phyloP scores from a whole-genome alignment of 2,888 invertebrate species.

The Netelia inedita region DNA sequence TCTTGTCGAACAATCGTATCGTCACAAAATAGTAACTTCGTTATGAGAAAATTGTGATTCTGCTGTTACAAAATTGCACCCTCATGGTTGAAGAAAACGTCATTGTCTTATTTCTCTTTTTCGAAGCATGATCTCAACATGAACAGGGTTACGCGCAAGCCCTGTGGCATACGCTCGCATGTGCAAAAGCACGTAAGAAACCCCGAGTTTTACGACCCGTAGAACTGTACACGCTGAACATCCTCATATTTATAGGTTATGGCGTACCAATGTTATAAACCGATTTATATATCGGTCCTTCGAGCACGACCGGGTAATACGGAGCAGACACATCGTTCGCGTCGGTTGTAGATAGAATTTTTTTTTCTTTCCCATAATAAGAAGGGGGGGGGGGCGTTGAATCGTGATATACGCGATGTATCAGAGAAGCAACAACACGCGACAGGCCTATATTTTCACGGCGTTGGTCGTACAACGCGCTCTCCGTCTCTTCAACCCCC shows the following conservation, averaged over 20 bases:
- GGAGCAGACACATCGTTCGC: background rate
- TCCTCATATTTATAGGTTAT: constrained; percentile 22
- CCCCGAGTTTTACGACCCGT: constrained; percentile 8
- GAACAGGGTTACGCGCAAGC: too few relatives aligned
- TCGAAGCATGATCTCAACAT: too few relatives aligned
- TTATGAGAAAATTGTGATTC: too few relatives aligned
- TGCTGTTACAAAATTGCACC: too few relatives aligned
- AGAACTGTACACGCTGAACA: background rate
- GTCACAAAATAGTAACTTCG: too few relatives aligned
- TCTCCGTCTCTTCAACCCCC: constrained; percentile 27
- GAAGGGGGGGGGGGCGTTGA: background rate
- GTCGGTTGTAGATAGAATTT: background rate
- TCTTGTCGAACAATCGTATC: too few relatives aligned
- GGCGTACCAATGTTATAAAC: background rate
- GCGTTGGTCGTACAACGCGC: constrained; percentile 10
- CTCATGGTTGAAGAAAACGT: too few relatives aligned
- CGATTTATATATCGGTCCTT: background rate
- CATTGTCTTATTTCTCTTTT: too few relatives aligned
- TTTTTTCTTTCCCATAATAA: background rate
- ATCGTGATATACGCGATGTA: constrained; percentile 2
- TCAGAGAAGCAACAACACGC: constrained; percentile 13
- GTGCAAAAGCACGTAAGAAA: background rate
- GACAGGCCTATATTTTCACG: constrained; percentile 1
- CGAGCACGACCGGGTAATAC: background rate
- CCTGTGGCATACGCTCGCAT: too few relatives aligned